Conservation (phyloP, 1,140 invertebrate genomes). For the Formica exsecta region DNA sequence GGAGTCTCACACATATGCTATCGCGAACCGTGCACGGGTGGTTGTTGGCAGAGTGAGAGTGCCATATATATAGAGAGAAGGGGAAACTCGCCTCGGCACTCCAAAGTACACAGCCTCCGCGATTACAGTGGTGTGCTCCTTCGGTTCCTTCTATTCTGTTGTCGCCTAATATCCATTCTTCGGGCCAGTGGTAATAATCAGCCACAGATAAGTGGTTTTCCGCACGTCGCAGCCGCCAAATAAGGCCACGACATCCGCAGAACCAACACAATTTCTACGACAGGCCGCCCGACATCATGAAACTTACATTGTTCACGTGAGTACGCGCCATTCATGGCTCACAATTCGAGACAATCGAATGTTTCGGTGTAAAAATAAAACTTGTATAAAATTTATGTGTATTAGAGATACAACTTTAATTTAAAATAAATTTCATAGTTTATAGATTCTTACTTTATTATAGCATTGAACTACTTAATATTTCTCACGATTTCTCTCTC, state of each 20-base stretch:
- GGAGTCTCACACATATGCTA: constrained; percentile 54
- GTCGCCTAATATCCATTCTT: constrained; percentile 78
- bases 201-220: constrained; percentile 51
- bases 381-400: not conserved
- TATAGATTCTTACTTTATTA: not conserved
- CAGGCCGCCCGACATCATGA: constrained; percentile 72
- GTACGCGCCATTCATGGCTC: constrained; percentile 55
- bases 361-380: constrained; percentile 12
- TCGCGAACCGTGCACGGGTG: constrained; percentile 69
- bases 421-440: not conserved
- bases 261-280: constrained; percentile 21
- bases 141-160: constrained; percentile 64
- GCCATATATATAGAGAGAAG: constrained; percentile 82
- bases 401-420: not conserved
- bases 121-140: constrained; percentile 81
- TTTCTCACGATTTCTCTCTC: not conserved
- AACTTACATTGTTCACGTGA: constrained; percentile 78
- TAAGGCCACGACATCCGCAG: constrained; percentile 27
- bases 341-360: not conserved
- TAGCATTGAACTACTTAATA: not conserved
- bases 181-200: constrained; percentile 74
- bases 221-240: constrained; percentile 36
- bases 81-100: constrained; percentile 82
- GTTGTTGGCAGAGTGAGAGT: constrained; percentile 78
- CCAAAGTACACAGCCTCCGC: constrained; percentile 83